These are phyloP conservation scores for Popillia japonica DNA, from an alignment of 1,140 invertebrate genomes.

Conservation along the genomic window DNA sequence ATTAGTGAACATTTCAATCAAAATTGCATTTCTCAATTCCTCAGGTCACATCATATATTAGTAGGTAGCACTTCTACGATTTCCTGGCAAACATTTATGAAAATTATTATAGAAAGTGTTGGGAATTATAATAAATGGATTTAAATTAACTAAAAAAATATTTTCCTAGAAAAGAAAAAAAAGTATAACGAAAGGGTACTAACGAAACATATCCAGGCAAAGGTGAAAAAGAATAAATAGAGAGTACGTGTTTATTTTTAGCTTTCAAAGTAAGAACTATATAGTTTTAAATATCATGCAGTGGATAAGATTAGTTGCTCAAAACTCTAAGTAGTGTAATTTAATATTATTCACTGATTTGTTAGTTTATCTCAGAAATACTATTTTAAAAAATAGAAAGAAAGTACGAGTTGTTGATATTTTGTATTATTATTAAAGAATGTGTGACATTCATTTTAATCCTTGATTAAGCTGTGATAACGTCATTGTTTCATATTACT, in stretches of 20 bases:
- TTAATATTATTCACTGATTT: not conserved
- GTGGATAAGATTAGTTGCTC: not conserved
- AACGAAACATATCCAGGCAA: not conserved
- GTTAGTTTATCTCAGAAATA: not conserved
- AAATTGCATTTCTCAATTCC: no score
- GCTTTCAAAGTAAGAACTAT: not conserved
- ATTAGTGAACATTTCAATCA: no score
- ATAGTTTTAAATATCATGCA: not conserved
- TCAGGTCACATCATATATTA: not conserved
- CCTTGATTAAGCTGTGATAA: not conserved
- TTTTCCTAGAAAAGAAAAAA: not conserved
- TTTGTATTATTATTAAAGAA: not conserved
- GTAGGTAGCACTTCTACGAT: not conserved
- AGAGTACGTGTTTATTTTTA: not conserved
- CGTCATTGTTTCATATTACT: no score
- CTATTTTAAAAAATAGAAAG: not conserved
- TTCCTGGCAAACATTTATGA: conserved; percentile 25
- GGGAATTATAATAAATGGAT: not conserved
- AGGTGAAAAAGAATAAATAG: not conserved
- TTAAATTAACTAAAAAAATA: not conserved
- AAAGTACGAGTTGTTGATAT: not conserved
- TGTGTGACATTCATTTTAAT: not conserved
- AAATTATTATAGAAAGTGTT: not conserved
- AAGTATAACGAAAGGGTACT: not conserved
- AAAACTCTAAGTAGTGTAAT: not conserved